Evolutionary conservation across 2,797 vertebrate genomes (phyloP).

Genomic region (Delichon dasypus): DNA sequence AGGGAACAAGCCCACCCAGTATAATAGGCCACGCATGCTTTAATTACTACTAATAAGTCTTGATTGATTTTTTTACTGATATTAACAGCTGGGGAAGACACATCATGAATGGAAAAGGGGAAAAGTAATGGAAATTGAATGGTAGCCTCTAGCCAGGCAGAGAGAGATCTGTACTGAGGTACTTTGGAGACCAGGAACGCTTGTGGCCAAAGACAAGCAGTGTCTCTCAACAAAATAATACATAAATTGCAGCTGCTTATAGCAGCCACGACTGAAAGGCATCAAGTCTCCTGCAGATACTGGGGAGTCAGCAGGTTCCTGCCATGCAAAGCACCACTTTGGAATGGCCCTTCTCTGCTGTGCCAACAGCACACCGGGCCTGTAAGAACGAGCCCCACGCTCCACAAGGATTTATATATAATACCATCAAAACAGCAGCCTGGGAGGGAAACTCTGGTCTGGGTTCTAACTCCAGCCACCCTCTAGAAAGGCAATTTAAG

Average conservation of each 20-base stretch:
- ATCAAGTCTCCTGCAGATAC: background rate
- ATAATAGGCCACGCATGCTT: background rate
- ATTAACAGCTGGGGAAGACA: background rate
- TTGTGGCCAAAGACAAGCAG: background rate
- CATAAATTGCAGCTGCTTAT: background rate
- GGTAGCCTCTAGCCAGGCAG: background rate
- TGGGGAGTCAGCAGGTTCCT: background rate
- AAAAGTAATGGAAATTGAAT: background rate
- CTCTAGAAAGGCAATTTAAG: background rate
- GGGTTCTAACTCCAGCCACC: background rate
- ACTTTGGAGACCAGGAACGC: background rate
- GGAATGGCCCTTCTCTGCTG: background rate
- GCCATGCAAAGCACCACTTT: accelerated
- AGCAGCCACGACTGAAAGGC: background rate
- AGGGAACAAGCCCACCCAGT: background rate
- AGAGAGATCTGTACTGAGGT: background rate
- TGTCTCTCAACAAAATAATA: background rate
- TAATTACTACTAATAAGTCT: slow-evolving; percentile 15
- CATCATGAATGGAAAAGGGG: background rate
- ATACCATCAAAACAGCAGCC: background rate
- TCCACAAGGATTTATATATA: background rate
- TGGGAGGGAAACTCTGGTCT: background rate
- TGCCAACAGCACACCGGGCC: accelerated
- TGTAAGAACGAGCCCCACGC: accelerated
- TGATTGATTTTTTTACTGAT: background rate